Evolutionary conservation across 2,888 invertebrate species (phyloP), one percentile per base, ranked within the genome.

Genomic region (Deilephila porcellus): DNA sequence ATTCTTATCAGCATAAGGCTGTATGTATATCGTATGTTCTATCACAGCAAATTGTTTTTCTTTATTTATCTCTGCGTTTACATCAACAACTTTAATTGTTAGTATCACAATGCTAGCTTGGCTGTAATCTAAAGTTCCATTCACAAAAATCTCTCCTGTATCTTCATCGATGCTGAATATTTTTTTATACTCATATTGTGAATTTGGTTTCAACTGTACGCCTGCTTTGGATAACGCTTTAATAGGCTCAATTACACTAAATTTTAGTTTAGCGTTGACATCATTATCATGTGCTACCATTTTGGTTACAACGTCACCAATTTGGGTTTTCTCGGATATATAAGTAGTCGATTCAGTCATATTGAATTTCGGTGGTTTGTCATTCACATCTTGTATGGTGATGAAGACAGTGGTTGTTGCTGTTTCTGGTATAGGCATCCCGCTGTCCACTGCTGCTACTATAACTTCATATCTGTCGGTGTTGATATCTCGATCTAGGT

Each of bases 281-380:
- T 98, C 98, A 7, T 96, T 96, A 87, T 98, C 98, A 19, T 93
- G 93, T 0, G 98, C 98, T 71, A 90, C 87, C 0, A 97, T 95
- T 81, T 94, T 96, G 7, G 97, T 88, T 0, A 98, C 96, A 6
- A 95, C 87, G 77, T 96, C 95, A 77, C 96, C 96, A 20, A 96
- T 91, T 76, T 95, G 93, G 0, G 96, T 95, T 80, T 96, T 95
- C 85, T 97, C 97, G 0, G 97, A 97, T 6, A 97, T 96, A 79
- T 97, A 97, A 34, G 96, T 96, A 0, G 96, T 95, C 72, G 95
- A 95, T 77, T 96, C 96, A 71, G 95, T 96, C 70, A 95, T 94
- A 72, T 95, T 96, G 79, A 98, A 98, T 75, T 94, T 95, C 0
- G 98, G 98, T 20, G 97, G 96, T 83, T 98, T 98, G 84, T 98